Base-by-base conservation (phyloP, 2,888 invertebrate genomes). In the Trichogramma dendrolimi region DNA sequence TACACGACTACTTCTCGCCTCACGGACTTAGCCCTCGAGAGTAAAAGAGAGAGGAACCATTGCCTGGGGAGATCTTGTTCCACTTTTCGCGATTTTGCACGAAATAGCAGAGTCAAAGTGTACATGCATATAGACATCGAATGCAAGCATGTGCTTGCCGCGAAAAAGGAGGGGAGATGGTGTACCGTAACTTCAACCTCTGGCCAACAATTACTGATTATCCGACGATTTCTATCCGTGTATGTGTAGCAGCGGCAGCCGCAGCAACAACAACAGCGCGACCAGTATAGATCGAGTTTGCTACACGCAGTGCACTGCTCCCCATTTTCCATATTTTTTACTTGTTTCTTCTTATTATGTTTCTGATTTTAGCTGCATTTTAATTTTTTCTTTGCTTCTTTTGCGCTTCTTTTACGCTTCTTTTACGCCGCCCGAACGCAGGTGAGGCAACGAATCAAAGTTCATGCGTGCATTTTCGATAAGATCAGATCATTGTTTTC, bases 11-110 rank as follows among this genome's bases (percentile, higher is more conserved):
- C 67, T 69, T 70, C 67, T 68, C 67, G 67, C 60, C 65, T 58
- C 62, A 62, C 46, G 62, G 67, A 27, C 27, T 55, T 58, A 44
- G 61, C 61, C 60, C 61, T 60, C 59, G 60, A 59, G 64, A 43
- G 53, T 63, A 56, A 48, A 61, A 64, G 56, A 60, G 58, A 62
- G 44, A 54, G 40, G 55, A 61, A 65, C 65, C 67, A 65, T 67
- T 67, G 69, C 69, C 70, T 67, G 69, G 67, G 62, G 68, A 69
- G 66, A 71, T 72, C 73, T 73, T 73, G 73, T 75, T 74, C 74
- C 73, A 74, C 71, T 73, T 74, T 73, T 71, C 72, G 67, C 70
- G 71, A 75, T 75, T 73, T 72, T 69, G 70, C 71, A 71, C 71
- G 71, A 71, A 73, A 73, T 65, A 65, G 64, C 69, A 43, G 42